Base-by-base conservation (phyloP, 1,140 invertebrate species). In the Pararge aegeria region DNA sequence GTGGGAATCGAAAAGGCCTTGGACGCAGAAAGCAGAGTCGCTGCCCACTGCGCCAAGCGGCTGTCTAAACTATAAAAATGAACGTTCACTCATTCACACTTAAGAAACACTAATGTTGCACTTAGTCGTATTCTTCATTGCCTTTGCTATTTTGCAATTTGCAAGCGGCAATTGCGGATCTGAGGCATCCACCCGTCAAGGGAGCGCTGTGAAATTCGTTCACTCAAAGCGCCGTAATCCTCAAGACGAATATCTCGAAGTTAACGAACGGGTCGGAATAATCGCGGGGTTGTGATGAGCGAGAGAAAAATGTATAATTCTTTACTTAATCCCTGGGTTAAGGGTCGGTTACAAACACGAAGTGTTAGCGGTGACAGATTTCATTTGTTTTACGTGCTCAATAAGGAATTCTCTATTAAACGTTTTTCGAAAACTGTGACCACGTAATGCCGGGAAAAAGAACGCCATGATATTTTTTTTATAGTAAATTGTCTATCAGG, bases 191-290 rank as follows among this genome's bases (percentile, higher is more conserved):
- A 85, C 83, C 82, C 80, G 80, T 83, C 82, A 83, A 70, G 75
- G 76, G 74, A 80, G 78, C 79, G 73, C 75, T 74, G 73, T 80
- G 76, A 85, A 83, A 84, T 83, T 83, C 79, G 73, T 80, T 77
- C 75, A 57, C 68, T 75, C 68, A 78, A 78, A 73, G 73, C 76
- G 76, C 75, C 82, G 73, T 87, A 87, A 87, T 85, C 82, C 82
- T 69, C 65, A 80, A 82, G 80, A 85, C 80, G 79, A 80, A 85
- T 85, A 83, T 85, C 84, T 84, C 73, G 78, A 82, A 88, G 16
- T 75, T 83, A 77, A 84, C 75, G 76, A 68, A 73, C 75, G 72
- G 55, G 75, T 75, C 73, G 75, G 74, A 80, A 83, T 83, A 85
- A 88, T 83, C 85, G 78, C 75, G 66, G 74, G 67, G 73, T 77